Evolutionary conservation across 2,113 vertebrate genomes (phyloP).

Genomic region (Otus sunia): DNA sequence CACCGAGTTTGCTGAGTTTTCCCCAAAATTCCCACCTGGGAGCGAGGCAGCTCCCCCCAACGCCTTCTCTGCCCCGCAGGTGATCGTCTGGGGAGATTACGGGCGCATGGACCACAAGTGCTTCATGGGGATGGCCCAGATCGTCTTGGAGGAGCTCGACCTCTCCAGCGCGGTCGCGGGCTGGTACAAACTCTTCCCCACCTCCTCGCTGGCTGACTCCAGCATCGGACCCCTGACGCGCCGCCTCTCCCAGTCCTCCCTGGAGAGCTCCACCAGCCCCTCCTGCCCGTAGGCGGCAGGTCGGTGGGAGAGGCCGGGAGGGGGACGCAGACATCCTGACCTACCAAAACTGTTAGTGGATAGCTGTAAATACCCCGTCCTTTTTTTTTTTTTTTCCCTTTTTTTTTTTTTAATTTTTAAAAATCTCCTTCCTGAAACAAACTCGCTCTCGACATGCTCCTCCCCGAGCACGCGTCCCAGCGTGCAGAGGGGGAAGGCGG

Average conservation of each 20-base stretch:
- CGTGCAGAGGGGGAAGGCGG: not conserved
- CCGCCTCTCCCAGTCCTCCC: conserved; percentile 94
- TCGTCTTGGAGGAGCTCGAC: conserved; percentile 95
- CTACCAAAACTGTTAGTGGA: conserved; percentile 1
- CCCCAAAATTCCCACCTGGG: accelerated
- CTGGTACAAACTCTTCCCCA: conserved; percentile 99
- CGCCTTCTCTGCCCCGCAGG: conserved; percentile 62
- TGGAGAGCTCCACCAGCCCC: conserved; percentile 97
- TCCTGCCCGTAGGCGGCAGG: conserved; percentile 83
- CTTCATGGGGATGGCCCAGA: conserved; percentile 99
- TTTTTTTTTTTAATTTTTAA: not conserved
- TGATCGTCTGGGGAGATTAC: conserved; percentile 98
- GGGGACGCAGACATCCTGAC: not conserved
- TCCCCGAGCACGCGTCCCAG: not conserved
- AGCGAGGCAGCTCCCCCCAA: not conserved
- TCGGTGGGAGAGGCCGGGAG: not conserved
- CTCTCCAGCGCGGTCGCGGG: conserved; percentile 85
- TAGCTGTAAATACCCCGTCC: conserved; percentile 71
- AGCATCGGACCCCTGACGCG: conserved; percentile 91
- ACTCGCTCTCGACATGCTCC: not conserved
- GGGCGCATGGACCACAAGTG: conserved; percentile 99
- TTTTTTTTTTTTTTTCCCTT: not conserved
- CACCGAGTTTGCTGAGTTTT: accelerated
- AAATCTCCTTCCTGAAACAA: not conserved
- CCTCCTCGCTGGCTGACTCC: conserved; percentile 94